phyloP scores from a whole-genome alignment of 1,140 invertebrate species.

The Heliothis virescens region DNA sequence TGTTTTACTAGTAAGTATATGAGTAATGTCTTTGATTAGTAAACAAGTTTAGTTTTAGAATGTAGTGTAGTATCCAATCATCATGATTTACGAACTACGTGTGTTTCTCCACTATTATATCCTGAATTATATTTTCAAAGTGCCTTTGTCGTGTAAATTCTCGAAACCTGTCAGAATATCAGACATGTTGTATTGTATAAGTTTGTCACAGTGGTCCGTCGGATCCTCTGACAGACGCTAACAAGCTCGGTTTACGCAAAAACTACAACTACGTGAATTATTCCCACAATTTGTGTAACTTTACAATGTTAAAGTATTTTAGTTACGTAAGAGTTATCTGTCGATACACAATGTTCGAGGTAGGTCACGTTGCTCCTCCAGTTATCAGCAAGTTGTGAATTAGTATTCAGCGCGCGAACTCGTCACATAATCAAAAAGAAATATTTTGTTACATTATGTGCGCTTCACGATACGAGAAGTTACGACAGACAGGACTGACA shows the following conservation, averaged over 20 bases:
- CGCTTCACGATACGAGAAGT: slow-evolving; percentile 3
- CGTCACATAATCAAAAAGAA: slow-evolving; percentile 39
- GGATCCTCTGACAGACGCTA: background rate
- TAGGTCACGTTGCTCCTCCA: background rate
- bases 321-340: background rate
- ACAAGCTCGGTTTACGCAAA: slow-evolving; percentile 1
- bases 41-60: too few species aligned
- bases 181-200: background rate
- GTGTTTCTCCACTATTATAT: too few species aligned
- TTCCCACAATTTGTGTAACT: background rate
- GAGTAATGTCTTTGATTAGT: too few species aligned
- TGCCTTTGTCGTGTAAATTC: background rate
- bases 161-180: background rate
- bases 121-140: background rate
- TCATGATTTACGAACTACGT: too few species aligned
- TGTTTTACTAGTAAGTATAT: too few species aligned
- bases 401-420: slow-evolving; percentile 30
- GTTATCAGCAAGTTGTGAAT: background rate
- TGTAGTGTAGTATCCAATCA: too few species aligned
- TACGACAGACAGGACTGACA: too few species aligned
- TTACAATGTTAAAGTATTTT: background rate
- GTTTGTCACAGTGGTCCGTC: background rate
- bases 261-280: background rate
- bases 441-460: slow-evolving; percentile 43
- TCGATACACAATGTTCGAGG: too few species aligned